Percentiles rank a stretch among this genome's conserved stretches.
phyloP scores from a whole-genome alignment of 2,113 vertebrate genomes.

The Phocoena sinus region DNA sequence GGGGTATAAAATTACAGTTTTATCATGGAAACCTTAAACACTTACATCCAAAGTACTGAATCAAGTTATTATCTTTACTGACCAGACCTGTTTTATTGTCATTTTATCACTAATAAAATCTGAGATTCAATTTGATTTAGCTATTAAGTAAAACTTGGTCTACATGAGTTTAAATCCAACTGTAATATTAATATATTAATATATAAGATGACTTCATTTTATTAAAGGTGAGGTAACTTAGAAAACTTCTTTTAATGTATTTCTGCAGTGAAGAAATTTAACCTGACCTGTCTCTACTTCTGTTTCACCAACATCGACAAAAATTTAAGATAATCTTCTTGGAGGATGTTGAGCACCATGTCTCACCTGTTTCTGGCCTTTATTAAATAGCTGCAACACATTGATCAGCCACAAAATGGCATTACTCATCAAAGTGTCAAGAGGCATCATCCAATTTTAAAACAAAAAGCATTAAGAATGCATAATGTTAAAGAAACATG shows the following conservation, averaged over 20 bases:
- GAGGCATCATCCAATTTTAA: constrained; percentile 42
- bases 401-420: constrained; percentile 17
- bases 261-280: constrained; percentile 63
- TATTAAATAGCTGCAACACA: constrained; percentile 37
- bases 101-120: constrained; percentile 84
- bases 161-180: constrained; percentile 75
- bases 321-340: constrained; percentile 67
- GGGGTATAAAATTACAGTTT: constrained; percentile 96
- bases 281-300: constrained; percentile 77
- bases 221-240: constrained; percentile 81
- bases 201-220: constrained; percentile 83
- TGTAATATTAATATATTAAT: constrained; percentile 80
- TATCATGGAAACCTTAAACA: constrained; percentile 99
- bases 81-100: constrained; percentile 86
- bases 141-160: constrained; percentile 77
- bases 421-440: constrained; percentile 45
- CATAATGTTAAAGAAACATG: neutral
- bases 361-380: constrained; percentile 61
- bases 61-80: constrained; percentile 94
- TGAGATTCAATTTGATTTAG: constrained; percentile 85
- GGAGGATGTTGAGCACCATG: constrained; percentile 41
- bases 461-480: constrained; percentile 8
- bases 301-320: constrained; percentile 70
- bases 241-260: constrained; percentile 77
- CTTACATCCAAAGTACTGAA: constrained; percentile 93